A percentile compares a stretch with the other conserved stretches of the same genome.
Conservation (phyloP, 2,888 invertebrate species). For the Megaustenia siamemsis region DNA sequence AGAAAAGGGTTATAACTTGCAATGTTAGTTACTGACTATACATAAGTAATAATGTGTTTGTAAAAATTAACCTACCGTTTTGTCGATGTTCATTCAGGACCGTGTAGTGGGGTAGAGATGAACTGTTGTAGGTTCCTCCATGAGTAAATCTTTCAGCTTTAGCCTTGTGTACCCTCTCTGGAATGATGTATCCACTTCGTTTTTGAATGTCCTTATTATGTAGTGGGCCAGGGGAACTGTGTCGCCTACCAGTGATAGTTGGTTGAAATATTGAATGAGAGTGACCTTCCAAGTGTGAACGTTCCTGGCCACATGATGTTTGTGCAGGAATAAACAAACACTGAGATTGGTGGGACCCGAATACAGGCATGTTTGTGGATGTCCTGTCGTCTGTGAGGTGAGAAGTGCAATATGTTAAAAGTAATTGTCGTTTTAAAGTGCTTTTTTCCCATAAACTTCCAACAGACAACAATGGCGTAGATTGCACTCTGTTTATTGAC, state of each 20-base stretch:
- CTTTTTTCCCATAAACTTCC: not conserved
- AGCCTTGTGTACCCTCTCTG: constrained; percentile 12
- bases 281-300: not conserved
- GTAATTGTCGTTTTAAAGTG: not conserved
- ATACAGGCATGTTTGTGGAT: not conserved
- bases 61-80: not conserved
- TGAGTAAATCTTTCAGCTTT: constrained; percentile 11
- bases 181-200: not conserved
- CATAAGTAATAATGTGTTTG: too few relatives aligned
- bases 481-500: not conserved
- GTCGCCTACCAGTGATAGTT: not conserved
- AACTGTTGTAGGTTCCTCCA: not conserved
- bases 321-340: too few relatives aligned
- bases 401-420: too few relatives aligned
- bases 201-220: not conserved
- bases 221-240: not conserved
- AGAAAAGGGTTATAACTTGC: too few relatives aligned
- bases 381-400: not conserved
- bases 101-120: not conserved
- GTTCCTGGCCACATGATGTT: not conserved
- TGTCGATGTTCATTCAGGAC: not conserved
- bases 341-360: not conserved
- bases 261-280: not conserved
- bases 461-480: not conserved
- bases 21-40: too few relatives aligned